phyloP scores from a whole-genome alignment of 2,888 invertebrate species.

The Agrotis ipsilon region DNA sequence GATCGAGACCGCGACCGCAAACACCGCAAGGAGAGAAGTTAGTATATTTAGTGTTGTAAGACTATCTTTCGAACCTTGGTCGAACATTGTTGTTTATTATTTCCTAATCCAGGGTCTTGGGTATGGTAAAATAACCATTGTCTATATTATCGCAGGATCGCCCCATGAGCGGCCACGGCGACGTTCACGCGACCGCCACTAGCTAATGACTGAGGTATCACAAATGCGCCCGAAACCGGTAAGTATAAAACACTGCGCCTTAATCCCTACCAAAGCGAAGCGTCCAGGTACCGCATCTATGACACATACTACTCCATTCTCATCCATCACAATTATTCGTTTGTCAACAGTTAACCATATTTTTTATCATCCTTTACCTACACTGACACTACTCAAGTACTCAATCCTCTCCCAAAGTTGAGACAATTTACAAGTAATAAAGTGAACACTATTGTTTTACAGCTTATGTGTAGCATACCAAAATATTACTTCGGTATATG shows the following conservation, averaged over 20 bases:
- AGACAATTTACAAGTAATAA: constrained; percentile 85
- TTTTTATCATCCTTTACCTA: constrained; percentile 58
- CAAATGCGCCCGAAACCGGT: constrained; percentile 88
- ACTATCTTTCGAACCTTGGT: neutral
- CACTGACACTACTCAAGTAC: constrained; percentile 65
- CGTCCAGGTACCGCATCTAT: constrained; percentile 55
- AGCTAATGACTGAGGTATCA: constrained; percentile 90
- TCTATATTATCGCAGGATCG: constrained; percentile 72
- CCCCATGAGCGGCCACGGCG: constrained; percentile 86
- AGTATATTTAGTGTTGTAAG: constrained; percentile 59
- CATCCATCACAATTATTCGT: constrained; percentile 43
- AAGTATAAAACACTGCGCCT: constrained; percentile 77
- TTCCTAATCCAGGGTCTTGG: neutral
- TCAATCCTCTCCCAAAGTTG: constrained; percentile 71
- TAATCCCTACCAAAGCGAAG: constrained; percentile 54
- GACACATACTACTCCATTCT: constrained; percentile 50
- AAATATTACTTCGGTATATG: constrained; percentile 89
- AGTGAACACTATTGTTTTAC: constrained; percentile 90
- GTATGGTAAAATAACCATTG: neutral
- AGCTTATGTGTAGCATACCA: constrained; percentile 88
- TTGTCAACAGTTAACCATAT: constrained; percentile 55
- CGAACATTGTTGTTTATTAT: neutral
- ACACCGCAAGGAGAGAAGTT: constrained; percentile 85
- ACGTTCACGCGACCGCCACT: constrained; percentile 88
- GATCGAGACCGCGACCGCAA: constrained; percentile 84